Evolutionary conservation across 2,888 invertebrate genomes (phyloP), one percentile per base, ranked within the genome.

Genomic region (Limnephilus auricula): DNA sequence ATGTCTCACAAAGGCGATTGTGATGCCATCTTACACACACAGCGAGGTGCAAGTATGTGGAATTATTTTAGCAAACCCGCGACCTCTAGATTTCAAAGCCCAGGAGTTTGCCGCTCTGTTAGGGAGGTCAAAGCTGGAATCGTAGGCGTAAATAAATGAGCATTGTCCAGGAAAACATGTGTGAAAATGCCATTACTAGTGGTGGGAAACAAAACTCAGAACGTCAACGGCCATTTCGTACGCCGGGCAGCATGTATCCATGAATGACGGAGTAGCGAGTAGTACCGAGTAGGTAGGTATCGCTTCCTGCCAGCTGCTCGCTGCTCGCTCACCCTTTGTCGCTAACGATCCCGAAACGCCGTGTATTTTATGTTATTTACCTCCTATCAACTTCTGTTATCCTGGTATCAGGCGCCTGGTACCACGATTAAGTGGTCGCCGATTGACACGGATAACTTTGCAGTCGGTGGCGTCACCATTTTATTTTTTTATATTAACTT

Each of bases 261-360:
- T n/a, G 50, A 40, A 90, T 86, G 90, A 88, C 90, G 90, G 50
- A 78, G 80, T 31, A 78, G 87, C 90, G 50, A n/a, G 88, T 88
- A 79, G 45, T 37, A 30, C 9, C 30, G 65, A 45, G 13, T 15
- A 45, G 45, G 45, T 83, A 78, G 82, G 88, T 65, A 80, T 9
- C 30, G 65, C 90, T 87, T 90, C 90, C 90, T 90, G 90, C 90
- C 82, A 90, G 90, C 90, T 90, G 90, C 88, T 86, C 25, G 79
- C 32, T 6, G n/a, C 25, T 65, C 65, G 65, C 65, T 65, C 65
- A 65, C 65, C 79, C 83, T 90, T 82, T 34, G 85, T 86, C 90
- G 79, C 90, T 85, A 86, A 90, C 90, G 86, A 86, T 79, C 90
- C 79, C 90, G 12, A 85, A 86, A 90, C 83, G 89, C n/a, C 31